These are phyloP conservation scores for Oedothorax gibbosus DNA, from an alignment of 1,140 invertebrate genomes.

Conservation along the genomic window DNA sequence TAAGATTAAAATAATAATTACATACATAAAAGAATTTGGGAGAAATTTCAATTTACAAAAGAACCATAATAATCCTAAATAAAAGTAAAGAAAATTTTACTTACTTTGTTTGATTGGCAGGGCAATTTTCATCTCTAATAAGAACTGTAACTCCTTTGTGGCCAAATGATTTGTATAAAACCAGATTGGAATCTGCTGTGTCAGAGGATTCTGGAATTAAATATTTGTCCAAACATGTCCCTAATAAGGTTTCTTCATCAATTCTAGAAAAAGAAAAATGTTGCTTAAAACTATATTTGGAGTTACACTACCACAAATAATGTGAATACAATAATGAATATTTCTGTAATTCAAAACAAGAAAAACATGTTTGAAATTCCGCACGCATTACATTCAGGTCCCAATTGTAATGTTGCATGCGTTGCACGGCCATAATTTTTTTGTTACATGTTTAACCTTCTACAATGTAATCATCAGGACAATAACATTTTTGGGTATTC, in stretches of 20 bases:
- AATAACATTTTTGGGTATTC: too few relatives aligned
- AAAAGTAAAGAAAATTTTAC: conserved; percentile 7
- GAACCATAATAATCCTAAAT: not conserved
- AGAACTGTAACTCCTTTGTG: conserved; percentile 38
- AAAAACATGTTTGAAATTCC: too few relatives aligned
- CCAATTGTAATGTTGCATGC: too few relatives aligned
- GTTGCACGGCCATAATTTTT: too few relatives aligned
- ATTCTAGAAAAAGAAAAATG: conserved; percentile 38
- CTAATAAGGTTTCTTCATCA: conserved; percentile 40
- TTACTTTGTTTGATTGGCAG: conserved; percentile 30
- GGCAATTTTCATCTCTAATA: conserved; percentile 19
- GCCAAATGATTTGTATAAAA: conserved; percentile 31
- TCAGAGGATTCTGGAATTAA: not conserved
- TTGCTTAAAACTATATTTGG: too few relatives aligned
- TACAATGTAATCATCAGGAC: too few relatives aligned
- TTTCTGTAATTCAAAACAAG: too few relatives aligned
- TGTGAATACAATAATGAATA: too few relatives aligned
- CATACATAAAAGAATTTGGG: not conserved
- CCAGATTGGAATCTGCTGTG: not conserved
- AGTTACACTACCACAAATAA: too few relatives aligned
- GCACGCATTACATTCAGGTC: too few relatives aligned
- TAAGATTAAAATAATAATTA: not conserved
- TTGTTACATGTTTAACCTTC: too few relatives aligned
- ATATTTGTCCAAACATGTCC: conserved; percentile 42
- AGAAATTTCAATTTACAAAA: not conserved